These are phyloP conservation scores for Limanda limanda DNA, from an alignment of 2,113 vertebrate species.

Conservation along the genomic window DNA sequence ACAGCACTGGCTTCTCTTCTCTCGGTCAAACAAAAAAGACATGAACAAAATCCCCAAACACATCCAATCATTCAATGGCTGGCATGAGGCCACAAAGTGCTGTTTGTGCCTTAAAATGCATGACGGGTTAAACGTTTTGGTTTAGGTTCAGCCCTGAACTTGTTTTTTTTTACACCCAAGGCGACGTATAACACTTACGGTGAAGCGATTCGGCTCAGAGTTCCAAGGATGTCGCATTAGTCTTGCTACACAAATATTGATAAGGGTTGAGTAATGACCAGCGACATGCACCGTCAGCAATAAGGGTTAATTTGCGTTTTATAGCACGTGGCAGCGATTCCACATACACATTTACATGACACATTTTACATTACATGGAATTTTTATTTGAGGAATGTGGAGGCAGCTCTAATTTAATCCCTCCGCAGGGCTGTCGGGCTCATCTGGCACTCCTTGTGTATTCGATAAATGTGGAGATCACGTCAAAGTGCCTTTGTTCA, in stretches of 20 bases:
- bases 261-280: constrained; percentile 32
- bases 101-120: constrained; percentile 44
- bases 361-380: neutral
- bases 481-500: constrained; percentile 38
- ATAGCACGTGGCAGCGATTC: constrained; percentile 6
- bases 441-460: constrained; percentile 30
- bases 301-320: neutral
- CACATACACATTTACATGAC: neutral
- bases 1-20: constrained; percentile 40
- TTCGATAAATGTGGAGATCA: constrained; percentile 29
- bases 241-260: constrained; percentile 15
- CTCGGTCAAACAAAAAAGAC: constrained; percentile 56
- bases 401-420: constrained; percentile 17
- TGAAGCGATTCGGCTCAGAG: neutral
- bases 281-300: constrained; percentile 30
- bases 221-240: constrained; percentile 37
- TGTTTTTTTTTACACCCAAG: constrained; percentile 6
- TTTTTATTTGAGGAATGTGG: constrained; percentile 23
- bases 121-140: constrained; percentile 45
- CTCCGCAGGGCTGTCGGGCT: constrained; percentile 25
- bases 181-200: too few species aligned
- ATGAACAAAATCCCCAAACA: constrained; percentile 50
- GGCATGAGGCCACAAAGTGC: constrained; percentile 49
- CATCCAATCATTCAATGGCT: constrained; percentile 59
- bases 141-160: constrained; percentile 36